phyloP scores from a whole-genome alignment of 1,140 invertebrate genomes.

The Drosophila simulans region DNA sequence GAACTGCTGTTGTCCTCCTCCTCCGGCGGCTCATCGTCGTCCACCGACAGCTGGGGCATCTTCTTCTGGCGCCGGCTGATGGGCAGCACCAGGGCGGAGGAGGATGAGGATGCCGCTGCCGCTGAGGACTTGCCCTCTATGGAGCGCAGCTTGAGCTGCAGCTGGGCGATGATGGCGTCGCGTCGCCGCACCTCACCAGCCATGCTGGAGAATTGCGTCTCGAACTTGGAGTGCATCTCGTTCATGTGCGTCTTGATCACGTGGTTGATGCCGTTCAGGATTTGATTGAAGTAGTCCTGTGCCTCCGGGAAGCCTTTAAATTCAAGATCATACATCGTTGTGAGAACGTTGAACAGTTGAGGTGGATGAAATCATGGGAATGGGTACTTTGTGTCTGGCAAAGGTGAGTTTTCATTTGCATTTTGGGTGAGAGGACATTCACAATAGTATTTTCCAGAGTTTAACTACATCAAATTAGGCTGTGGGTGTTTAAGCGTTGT shows the following conservation, averaged over 20 bases:
- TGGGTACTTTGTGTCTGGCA: slow-evolving; percentile 19
- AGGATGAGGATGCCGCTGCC: background rate
- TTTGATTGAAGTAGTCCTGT: slow-evolving; percentile 91
- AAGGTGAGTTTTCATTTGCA: slow-evolving; percentile 33
- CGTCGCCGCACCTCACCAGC: slow-evolving; percentile 90
- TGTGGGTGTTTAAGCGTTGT: slow-evolving; percentile 44
- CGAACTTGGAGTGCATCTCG: slow-evolving; percentile 88
- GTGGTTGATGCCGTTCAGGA: slow-evolving; percentile 90
- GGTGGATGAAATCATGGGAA: background rate
- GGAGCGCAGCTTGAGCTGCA: slow-evolving; percentile 86
- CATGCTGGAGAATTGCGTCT: slow-evolving; percentile 89
- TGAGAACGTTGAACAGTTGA: background rate
- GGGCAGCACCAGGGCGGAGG: slow-evolving; percentile 20
- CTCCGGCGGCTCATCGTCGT: slow-evolving; percentile 73
- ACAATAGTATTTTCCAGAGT: slow-evolving; percentile 11
- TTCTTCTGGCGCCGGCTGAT: slow-evolving; percentile 52
- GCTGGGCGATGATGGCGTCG: slow-evolving; percentile 91
- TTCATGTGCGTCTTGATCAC: slow-evolving; percentile 90
- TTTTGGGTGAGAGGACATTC: slow-evolving; percentile 32
- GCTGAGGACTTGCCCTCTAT: slow-evolving; percentile 58
- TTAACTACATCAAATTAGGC: slow-evolving; percentile 51
- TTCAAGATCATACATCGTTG: slow-evolving; percentile 19
- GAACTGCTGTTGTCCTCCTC: slow-evolving; percentile 81
- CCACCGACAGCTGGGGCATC: slow-evolving; percentile 63
- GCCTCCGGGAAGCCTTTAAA: slow-evolving; percentile 85